Conservation (phyloP, 2,888 invertebrate genomes). For the Himalopsyche anomala region DNA sequence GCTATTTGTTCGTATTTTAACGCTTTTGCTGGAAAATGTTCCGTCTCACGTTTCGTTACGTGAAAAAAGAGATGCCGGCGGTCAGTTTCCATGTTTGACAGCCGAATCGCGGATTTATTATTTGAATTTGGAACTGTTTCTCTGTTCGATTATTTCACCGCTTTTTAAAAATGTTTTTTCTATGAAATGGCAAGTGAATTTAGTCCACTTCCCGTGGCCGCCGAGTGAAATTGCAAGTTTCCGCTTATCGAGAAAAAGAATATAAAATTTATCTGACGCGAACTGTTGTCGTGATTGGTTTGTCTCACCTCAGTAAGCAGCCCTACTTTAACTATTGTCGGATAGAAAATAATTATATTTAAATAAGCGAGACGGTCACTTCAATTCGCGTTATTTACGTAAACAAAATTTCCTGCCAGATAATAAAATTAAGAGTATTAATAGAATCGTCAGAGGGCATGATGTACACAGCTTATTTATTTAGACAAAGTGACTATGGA, state of each 20-base stretch:
- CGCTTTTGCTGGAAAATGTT: constrained; percentile 24
- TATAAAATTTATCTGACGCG: neutral
- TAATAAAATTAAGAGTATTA: too few species aligned
- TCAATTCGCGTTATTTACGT: too few species aligned
- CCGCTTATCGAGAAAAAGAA: neutral
- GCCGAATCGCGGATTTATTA: neutral
- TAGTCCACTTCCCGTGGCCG: neutral
- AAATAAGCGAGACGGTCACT: too few species aligned
- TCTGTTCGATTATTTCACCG: neutral
- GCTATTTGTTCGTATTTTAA: constrained; percentile 1
- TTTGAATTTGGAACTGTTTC: neutral
- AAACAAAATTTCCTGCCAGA: too few species aligned
- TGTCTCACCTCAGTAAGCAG: neutral
- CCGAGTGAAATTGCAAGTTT: neutral
- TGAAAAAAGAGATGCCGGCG: neutral
- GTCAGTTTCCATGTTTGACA: constrained; percentile 14
- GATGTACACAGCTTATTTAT: too few species aligned
- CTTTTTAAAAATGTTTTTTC: neutral
- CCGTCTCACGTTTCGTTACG: neutral
- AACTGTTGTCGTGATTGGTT: neutral
- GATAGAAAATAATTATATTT: too few species aligned
- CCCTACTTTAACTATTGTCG: neutral
- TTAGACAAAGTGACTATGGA: too few species aligned
- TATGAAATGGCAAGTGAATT: constrained; percentile 15
- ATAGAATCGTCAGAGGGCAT: too few species aligned